A percentile compares a stretch with the other conserved stretches of the same genome.
These are phyloP conservation scores for Dendrocopos noguchii DNA, from an alignment of 2,113 vertebrate species.

Conservation along the genomic window DNA sequence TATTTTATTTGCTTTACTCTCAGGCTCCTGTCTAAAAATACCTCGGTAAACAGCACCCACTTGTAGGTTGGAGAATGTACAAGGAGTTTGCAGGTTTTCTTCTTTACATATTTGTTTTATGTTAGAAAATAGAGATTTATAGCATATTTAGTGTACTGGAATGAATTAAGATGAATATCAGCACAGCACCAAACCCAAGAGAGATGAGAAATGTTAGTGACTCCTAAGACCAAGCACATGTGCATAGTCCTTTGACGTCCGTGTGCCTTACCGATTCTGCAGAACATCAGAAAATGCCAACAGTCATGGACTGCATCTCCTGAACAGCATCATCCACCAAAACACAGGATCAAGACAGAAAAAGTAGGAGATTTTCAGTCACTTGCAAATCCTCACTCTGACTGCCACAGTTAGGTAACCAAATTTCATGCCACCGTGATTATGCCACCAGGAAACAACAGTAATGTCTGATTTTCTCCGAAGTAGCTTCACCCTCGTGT, in stretches of 20 bases:
- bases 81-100: background rate
- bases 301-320: background rate
- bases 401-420: background rate
- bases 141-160: background rate
- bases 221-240: background rate
- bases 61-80: background rate
- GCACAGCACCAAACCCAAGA: background rate
- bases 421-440: background rate
- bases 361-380: background rate
- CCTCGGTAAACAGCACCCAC: background rate
- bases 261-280: accelerated
- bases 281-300: background rate
- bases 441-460: background rate
- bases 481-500: background rate
- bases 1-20: background rate
- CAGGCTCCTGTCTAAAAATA: background rate
- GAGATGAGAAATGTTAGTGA: background rate
- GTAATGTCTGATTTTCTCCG: background rate
- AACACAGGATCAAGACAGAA: background rate
- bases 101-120: background rate
- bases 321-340: background rate
- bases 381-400: background rate
- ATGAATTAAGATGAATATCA: background rate
- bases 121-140: background rate
- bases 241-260: background rate